These are phyloP conservation scores for Caenorhabditis becei DNA, from an alignment of 2,888 invertebrate genomes.

Conservation along the genomic window DNA sequence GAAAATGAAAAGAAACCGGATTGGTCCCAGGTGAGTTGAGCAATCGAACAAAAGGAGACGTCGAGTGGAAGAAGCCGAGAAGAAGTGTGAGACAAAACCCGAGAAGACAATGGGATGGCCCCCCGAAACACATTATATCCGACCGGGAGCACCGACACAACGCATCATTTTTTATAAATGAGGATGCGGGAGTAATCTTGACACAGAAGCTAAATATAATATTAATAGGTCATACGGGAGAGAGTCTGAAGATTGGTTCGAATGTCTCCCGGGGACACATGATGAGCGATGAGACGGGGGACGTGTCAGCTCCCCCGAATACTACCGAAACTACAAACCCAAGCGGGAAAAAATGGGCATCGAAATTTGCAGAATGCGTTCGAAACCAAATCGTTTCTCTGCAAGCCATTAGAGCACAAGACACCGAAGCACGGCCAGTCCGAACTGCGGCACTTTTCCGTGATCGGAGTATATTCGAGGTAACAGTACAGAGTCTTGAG, in stretches of 20 bases:
- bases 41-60: slow-evolving; percentile 32
- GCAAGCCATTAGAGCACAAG: too few relatives aligned
- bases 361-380: too few relatives aligned
- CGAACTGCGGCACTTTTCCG: too few relatives aligned
- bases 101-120: slow-evolving; percentile 21
- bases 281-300: slow-evolving; percentile 3
- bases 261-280: not conserved
- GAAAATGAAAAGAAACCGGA: slow-evolving; percentile 3
- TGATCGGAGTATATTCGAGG: too few relatives aligned
- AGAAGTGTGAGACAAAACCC: slow-evolving; percentile 28
- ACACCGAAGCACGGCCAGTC: too few relatives aligned
- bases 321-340: not conserved
- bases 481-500: too few relatives aligned
- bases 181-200: slow-evolving; percentile 6
- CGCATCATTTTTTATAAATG: slow-evolving; percentile 58
- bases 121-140: slow-evolving; percentile 54
- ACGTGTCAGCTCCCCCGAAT: slow-evolving; percentile 1
- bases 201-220: slow-evolving; percentile 25
- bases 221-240: slow-evolving; percentile 37
- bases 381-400: too few relatives aligned
- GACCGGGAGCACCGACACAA: too few relatives aligned
- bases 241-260: slow-evolving; percentile 10
- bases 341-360: too few relatives aligned
- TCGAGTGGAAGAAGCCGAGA: slow-evolving; percentile 53
- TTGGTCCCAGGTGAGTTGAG: slow-evolving; percentile 46